phyloP scores from a whole-genome alignment of 2,113 vertebrate genomes.

The Microtus ochrogaster region DNA sequence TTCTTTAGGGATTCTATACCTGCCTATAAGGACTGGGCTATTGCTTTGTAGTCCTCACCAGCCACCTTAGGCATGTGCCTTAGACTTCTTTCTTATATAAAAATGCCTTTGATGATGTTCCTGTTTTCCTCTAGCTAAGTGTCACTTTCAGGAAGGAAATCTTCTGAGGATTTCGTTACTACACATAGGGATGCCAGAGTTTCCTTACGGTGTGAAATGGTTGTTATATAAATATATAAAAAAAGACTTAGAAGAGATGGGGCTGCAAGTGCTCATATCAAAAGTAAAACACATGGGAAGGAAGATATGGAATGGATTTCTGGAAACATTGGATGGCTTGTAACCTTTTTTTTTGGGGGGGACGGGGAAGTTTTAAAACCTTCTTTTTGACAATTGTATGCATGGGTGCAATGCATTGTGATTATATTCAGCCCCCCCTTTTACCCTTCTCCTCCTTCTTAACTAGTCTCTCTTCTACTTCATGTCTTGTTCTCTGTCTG shows the following conservation, averaged over 20 bases:
- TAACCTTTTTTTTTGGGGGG: background rate
- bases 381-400: background rate
- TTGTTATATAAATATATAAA: background rate
- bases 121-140: background rate
- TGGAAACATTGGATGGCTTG: background rate
- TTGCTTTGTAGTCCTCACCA: background rate
- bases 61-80: background rate
- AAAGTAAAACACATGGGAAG: background rate
- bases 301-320: background rate
- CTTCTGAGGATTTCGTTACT: background rate
- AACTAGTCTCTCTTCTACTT: background rate
- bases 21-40: background rate
- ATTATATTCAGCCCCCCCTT: background rate
- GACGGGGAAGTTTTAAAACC: background rate
- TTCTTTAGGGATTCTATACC: background rate
- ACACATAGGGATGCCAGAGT: background rate
- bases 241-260: background rate
- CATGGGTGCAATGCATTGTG: background rate
- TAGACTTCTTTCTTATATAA: background rate
- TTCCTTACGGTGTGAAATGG: background rate
- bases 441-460: background rate
- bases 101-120: background rate
- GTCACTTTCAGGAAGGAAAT: background rate
- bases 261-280: background rate
- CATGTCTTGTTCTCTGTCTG: background rate